Percentiles rank a stretch among this genome's conserved stretches.
phyloP scores from a whole-genome alignment of 1,140 invertebrate species.

The Drosophila quadrilineata region DNA sequence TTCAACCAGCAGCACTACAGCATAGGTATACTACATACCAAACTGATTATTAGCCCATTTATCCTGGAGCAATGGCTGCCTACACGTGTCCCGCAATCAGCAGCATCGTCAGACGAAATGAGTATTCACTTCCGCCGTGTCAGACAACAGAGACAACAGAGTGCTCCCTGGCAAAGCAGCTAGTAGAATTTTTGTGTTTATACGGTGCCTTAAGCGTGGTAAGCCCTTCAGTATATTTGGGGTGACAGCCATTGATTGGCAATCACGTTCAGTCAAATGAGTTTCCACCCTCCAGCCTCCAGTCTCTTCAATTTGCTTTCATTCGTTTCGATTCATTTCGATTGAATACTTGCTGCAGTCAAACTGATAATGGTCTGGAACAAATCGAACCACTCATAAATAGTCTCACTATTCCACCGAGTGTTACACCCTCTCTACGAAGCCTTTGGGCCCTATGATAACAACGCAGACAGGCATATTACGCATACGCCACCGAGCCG shows the following conservation, averaged over 20 bases:
- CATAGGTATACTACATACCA: neutral
- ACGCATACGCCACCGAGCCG: slow-evolving; percentile 55
- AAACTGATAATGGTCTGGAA: slow-evolving; percentile 46
- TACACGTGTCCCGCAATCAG: slow-evolving; percentile 22
- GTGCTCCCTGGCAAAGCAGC: too few relatives aligned
- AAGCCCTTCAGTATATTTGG: slow-evolving; percentile 2
- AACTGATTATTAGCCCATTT: slow-evolving; percentile 45
- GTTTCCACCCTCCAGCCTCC: slow-evolving; percentile 36
- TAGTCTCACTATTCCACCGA: slow-evolving; percentile 10
- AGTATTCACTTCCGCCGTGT: slow-evolving; percentile 52
- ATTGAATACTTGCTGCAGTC: slow-evolving; percentile 39
- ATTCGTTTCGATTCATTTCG: slow-evolving; percentile 3
- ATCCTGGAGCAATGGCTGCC: neutral
- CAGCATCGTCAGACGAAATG: slow-evolving; percentile 46
- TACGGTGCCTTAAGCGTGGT: too few relatives aligned
- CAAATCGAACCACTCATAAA: slow-evolving; percentile 49
- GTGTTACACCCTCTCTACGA: too few relatives aligned
- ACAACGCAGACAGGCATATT: slow-evolving; percentile 26
- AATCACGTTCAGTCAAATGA: slow-evolving; percentile 70
- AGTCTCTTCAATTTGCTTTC: slow-evolving; percentile 15
- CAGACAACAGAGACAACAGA: too few relatives aligned
- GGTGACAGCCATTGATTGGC: slow-evolving; percentile 55
- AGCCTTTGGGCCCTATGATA: too few relatives aligned
- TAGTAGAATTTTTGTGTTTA: slow-evolving; percentile 74
- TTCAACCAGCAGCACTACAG: slow-evolving; percentile 47